Percentiles rank a stretch among this genome's conserved stretches.
Conservation (phyloP, 2,888 invertebrate genomes). For the Beris chalybata region DNA sequence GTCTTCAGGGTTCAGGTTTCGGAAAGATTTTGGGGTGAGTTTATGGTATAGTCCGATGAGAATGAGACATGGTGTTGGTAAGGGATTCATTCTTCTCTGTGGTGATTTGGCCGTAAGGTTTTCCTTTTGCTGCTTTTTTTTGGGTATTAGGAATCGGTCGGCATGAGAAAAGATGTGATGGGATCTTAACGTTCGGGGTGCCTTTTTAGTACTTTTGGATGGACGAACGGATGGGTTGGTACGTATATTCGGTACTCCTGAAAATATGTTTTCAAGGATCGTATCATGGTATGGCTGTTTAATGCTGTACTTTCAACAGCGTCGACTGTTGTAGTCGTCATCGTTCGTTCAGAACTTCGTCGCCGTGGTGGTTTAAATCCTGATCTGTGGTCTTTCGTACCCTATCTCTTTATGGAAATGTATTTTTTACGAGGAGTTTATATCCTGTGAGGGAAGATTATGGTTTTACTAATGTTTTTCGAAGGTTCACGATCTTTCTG, state of each 20-base stretch:
- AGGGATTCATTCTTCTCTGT: constrained; percentile 1
- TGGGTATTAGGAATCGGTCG: constrained; percentile 18
- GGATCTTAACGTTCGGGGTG: constrained; percentile 7
- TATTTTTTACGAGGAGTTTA: constrained; percentile 36
- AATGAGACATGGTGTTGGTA: neutral
- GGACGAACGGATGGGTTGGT: constrained; percentile 12
- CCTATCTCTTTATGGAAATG: constrained; percentile 34
- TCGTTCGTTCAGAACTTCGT: too few species aligned
- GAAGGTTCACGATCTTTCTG: constrained; percentile 1
- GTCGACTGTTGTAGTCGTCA: too few species aligned
- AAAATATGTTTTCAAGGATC: too few species aligned
- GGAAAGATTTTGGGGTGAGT: constrained; percentile 1
- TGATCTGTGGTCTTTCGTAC: too few species aligned
- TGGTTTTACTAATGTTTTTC: constrained; percentile 34
- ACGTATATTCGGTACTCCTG: too few species aligned
- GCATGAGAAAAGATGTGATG: constrained; percentile 21
- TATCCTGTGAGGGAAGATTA: constrained; percentile 31
- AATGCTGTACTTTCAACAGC: too few species aligned
- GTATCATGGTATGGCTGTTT: too few species aligned
- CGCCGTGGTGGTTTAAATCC: too few species aligned
- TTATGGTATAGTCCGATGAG: neutral
- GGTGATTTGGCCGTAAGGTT: constrained; percentile 22
- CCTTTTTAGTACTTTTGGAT: constrained; percentile 25
- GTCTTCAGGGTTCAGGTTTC: constrained; percentile 18
- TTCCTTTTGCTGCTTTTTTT: constrained; percentile 1